Conservation (phyloP, 2,797 vertebrate species). For the Centropyge bicolor region DNA sequence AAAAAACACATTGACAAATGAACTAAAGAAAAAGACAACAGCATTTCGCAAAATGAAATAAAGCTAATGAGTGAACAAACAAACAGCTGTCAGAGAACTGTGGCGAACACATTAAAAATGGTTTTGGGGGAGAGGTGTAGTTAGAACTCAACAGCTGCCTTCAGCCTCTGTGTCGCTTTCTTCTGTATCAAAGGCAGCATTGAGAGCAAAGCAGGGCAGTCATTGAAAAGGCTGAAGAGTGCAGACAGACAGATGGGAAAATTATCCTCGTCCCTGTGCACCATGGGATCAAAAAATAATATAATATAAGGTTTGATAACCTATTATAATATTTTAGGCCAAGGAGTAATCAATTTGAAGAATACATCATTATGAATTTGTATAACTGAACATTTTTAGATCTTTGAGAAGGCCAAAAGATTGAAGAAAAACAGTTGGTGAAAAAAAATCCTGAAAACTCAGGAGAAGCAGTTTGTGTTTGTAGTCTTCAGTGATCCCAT, state of each 20-base stretch:
- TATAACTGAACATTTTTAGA: neutral
- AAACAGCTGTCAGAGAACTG: conserved; percentile 2
- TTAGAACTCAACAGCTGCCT: conserved; percentile 13
- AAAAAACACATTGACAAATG: neutral
- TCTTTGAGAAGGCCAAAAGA: neutral
- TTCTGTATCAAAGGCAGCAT: conserved; percentile 34
- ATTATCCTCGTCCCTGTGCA: conserved; percentile 13
- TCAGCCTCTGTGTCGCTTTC: conserved; percentile 14
- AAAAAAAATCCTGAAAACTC: no score
- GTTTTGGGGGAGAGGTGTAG: neutral
- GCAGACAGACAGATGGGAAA: conserved; percentile 25
- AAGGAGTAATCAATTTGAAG: neutral
- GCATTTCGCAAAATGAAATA: neutral
- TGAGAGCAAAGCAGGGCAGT: conserved; percentile 36
- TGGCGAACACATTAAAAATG: conserved; percentile 5
- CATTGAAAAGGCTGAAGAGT: conserved; percentile 27
- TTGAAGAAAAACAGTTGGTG: no score
- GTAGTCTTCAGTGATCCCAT: neutral
- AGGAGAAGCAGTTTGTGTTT: neutral
- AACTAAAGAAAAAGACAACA: neutral
- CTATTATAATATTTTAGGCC: neutral
- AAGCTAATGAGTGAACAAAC: neutral
- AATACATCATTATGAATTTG: neutral
- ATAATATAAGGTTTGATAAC: no score
- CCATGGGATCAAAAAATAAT: neutral